Conservation (phyloP, 2,888 invertebrate species). For the Polyommatus iphigenia region DNA sequence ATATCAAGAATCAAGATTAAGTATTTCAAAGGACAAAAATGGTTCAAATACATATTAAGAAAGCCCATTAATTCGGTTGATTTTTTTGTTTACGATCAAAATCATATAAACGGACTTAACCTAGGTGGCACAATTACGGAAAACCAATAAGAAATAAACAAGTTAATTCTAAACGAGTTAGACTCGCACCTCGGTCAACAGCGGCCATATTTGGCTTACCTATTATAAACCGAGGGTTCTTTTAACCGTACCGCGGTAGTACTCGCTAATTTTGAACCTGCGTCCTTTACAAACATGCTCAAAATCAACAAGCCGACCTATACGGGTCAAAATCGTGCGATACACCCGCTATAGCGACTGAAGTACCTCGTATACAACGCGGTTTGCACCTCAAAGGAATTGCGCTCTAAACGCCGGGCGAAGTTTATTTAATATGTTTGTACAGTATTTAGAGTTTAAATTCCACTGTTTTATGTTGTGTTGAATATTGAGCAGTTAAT, state of each 20-base stretch:
- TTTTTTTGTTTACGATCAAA: background rate
- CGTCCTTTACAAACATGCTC: slow-evolving; percentile 66
- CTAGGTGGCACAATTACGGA: slow-evolving; percentile 29
- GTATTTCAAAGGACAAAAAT: too few species aligned
- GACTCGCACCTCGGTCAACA: slow-evolving; percentile 36
- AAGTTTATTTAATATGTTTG: slow-evolving; percentile 60
- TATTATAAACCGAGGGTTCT: slow-evolving; percentile 52
- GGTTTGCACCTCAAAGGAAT: slow-evolving; percentile 41
- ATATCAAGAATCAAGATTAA: too few species aligned
- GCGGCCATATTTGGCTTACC: slow-evolving; percentile 49
- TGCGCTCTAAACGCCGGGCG: slow-evolving; percentile 42
- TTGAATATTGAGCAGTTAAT: slow-evolving; percentile 50
- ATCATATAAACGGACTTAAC: background rate
- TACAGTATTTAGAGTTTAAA: slow-evolving; percentile 56
- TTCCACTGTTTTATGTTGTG: slow-evolving; percentile 58
- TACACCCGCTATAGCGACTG: background rate
- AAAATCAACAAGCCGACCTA: slow-evolving; percentile 56
- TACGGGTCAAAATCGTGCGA: slow-evolving; percentile 49
- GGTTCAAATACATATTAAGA: too few species aligned
- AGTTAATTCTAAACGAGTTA: slow-evolving; percentile 39
- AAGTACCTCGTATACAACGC: slow-evolving; percentile 20
- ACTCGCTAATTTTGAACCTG: slow-evolving; percentile 67
- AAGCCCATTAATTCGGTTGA: background rate
- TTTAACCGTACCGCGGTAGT: slow-evolving; percentile 69
- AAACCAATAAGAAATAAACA: slow-evolving; percentile 29